Evolutionary conservation across 2,797 vertebrate species (phyloP).

Genomic region (Myotis vivesi): DNA sequence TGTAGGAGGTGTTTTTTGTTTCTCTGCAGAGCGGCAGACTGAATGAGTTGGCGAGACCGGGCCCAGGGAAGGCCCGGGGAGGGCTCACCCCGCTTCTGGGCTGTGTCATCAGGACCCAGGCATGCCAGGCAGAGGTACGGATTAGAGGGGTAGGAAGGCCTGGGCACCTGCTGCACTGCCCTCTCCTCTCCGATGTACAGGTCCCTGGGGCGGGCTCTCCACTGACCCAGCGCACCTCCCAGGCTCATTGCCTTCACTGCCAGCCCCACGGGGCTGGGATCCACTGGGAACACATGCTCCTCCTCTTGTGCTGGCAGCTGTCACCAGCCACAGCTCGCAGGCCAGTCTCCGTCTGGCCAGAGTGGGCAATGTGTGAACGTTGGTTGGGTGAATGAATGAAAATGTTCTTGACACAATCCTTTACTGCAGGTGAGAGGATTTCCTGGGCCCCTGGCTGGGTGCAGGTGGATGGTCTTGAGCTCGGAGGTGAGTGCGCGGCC

Average conservation of each 20-base stretch:
- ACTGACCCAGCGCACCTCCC: rapidly evolving
- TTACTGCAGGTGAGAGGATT: background rate
- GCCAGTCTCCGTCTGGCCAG: background rate
- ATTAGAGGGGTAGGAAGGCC: background rate
- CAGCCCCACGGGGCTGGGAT: rapidly evolving
- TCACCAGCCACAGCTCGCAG: background rate
- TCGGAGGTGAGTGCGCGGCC: background rate
- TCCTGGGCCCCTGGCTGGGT: rapidly evolving
- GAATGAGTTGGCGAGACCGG: rapidly evolving
- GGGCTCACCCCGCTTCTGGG: rapidly evolving
- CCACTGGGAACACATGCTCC: too few relatives aligned
- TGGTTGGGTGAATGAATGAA: background rate
- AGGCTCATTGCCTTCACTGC: background rate
- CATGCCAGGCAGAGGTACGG: rapidly evolving
- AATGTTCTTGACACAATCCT: background rate
- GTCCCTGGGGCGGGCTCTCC: rapidly evolving
- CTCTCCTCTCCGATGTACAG: background rate
- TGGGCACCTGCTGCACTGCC: rapidly evolving
- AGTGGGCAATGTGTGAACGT: background rate
- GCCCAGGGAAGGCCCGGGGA: background rate
- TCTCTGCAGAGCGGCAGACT: background rate
- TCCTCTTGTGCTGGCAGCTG: background rate
- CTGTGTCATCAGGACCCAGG: background rate
- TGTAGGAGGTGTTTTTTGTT: background rate
- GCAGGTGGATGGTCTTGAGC: background rate